Conservation (phyloP, 1,140 invertebrate species). For the Papilio helenus region DNA sequence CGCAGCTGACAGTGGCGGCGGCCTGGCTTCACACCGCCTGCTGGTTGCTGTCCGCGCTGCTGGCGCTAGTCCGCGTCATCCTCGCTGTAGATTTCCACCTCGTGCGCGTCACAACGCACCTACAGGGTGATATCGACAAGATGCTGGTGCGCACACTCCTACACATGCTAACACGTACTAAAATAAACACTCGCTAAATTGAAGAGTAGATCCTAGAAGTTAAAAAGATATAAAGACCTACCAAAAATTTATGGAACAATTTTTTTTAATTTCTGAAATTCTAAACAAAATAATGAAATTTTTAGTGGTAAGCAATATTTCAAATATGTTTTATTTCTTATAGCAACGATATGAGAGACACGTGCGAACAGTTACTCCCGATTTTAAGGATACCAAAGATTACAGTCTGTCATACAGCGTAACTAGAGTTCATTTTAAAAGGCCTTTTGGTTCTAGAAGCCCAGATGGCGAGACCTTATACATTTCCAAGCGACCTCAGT, state of each 20-base stretch:
- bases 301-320: neutral
- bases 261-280: neutral
- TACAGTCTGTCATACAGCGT: slow-evolving; percentile 1
- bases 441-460: slow-evolving; percentile 32
- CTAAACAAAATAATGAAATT: neutral
- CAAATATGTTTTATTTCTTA: slow-evolving; percentile 27
- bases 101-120: slow-evolving; percentile 62
- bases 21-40: slow-evolving; percentile 77
- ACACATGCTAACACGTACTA: too few relatives aligned
- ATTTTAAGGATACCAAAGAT: slow-evolving; percentile 40
- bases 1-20: slow-evolving; percentile 62
- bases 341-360: slow-evolving; percentile 65
- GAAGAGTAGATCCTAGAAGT: too few relatives aligned
- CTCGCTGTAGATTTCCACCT: slow-evolving; percentile 76
- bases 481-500: slow-evolving; percentile 33
- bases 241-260: neutral
- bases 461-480: slow-evolving; percentile 49
- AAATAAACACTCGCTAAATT: too few relatives aligned
- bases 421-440: slow-evolving; percentile 50
- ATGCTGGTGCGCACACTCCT: slow-evolving; percentile 58
- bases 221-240: too few relatives aligned
- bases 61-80: slow-evolving; percentile 62
- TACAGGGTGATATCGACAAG: slow-evolving; percentile 65
- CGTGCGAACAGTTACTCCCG: slow-evolving; percentile 58
- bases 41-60: slow-evolving; percentile 68